Percentiles rank a stretch among this genome's conserved stretches.
Evolutionary conservation across 2,113 vertebrate genomes (phyloP).

Genomic region (Ranitomeya variabilis): DNA sequence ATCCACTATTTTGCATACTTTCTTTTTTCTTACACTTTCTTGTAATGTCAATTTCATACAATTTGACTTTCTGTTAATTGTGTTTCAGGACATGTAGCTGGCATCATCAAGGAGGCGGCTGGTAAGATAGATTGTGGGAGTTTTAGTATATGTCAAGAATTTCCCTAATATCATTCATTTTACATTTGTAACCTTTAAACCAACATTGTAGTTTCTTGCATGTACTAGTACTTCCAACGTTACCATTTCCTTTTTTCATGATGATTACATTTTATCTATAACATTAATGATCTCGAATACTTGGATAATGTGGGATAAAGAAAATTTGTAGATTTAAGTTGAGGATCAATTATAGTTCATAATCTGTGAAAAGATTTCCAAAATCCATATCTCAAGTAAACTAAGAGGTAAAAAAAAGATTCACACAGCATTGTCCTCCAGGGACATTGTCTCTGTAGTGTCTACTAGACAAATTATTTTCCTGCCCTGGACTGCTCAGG

Average conservation of each 20-base stretch:
- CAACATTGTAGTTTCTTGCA: neutral
- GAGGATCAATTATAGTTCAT: constrained; percentile 10
- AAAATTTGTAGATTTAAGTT: neutral
- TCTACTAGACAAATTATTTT: constrained; percentile 49
- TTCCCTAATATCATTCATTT: neutral
- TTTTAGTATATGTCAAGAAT: neutral
- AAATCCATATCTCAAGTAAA: neutral
- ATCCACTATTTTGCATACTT: too few relatives aligned
- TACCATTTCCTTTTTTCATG: neutral
- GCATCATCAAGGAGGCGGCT: neutral
- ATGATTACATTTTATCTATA: too few relatives aligned
- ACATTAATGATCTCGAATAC: neutral
- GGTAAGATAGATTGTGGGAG: neutral
- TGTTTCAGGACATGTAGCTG: neutral
- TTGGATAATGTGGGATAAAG: neutral
- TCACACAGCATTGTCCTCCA: neutral
- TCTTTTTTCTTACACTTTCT: too few relatives aligned
- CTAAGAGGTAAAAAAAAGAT: neutral
- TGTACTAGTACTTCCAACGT: too few relatives aligned
- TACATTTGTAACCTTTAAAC: neutral
- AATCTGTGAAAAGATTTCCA: neutral
- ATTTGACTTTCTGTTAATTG: neutral
- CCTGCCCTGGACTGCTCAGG: neutral
- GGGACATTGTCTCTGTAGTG: constrained; percentile 24
- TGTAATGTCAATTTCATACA: too few relatives aligned